phyloP scores from a whole-genome alignment of 2,888 invertebrate species.

The Boloria euphrosyne region DNA sequence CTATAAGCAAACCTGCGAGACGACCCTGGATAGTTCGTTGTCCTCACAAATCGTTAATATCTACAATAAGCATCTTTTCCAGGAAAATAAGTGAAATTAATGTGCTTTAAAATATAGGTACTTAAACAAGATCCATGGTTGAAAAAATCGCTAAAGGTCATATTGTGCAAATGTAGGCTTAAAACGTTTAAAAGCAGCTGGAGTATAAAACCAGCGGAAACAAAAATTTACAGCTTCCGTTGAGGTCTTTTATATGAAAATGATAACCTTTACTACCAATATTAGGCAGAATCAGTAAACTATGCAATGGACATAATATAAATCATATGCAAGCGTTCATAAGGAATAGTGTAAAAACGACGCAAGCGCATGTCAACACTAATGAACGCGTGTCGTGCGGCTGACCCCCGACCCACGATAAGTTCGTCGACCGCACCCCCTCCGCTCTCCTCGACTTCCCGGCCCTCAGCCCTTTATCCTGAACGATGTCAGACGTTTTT shows the following conservation, averaged over 20 bases:
- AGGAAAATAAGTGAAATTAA: slow-evolving; percentile 39
- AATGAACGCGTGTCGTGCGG: slow-evolving; percentile 76
- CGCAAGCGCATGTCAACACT: slow-evolving; percentile 65
- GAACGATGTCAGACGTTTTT: slow-evolving; percentile 61
- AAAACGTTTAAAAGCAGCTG: slow-evolving; percentile 48
- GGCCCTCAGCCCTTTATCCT: slow-evolving; percentile 47
- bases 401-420: slow-evolving; percentile 79
- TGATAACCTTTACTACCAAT: slow-evolving; percentile 47
- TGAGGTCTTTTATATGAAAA: slow-evolving; percentile 49
- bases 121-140: slow-evolving; percentile 28
- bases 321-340: slow-evolving; percentile 7
- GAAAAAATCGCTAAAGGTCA: slow-evolving; percentile 43
- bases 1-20: slow-evolving; percentile 51
- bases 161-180: slow-evolving; percentile 46
- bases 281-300: slow-evolving; percentile 39
- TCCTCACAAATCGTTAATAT: slow-evolving; percentile 53
- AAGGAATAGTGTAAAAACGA: slow-evolving; percentile 40
- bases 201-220: slow-evolving; percentile 55
- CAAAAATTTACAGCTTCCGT: slow-evolving; percentile 61
- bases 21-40: slow-evolving; percentile 57
- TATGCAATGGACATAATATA: slow-evolving; percentile 45
- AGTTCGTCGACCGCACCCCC: slow-evolving; percentile 73
- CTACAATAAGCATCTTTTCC: slow-evolving; percentile 56
- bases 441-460: slow-evolving; percentile 56
- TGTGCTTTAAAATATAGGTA: slow-evolving; percentile 25